Evolutionary conservation across 92 coral and sea anemone genomes (phyloP), one percentile per base, ranked within the genome.

Genomic region (Epizoanthus scotinus): DNA sequence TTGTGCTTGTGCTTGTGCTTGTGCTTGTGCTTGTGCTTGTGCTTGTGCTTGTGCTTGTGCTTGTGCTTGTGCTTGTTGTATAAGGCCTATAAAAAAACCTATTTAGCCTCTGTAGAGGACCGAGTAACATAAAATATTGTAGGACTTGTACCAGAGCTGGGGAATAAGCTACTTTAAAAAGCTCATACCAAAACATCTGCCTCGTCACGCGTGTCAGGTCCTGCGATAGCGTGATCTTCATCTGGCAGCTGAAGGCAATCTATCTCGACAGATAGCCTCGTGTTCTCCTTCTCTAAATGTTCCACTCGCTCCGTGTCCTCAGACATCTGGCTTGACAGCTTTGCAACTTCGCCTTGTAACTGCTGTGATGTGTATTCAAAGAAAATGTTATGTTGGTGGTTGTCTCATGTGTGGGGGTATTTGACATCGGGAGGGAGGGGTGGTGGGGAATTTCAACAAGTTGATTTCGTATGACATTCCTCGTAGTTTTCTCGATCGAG

Each of bases 221-320:
- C 79, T 28, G 12, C 25, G 42, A 0, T 29, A 52, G 47, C 10
- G 17, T 54, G 6, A 36, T 72, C 79, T 14, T 31, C 53, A n/a
- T 28, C 27, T 25, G 52, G 64, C 36, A 73, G 19, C 63, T 56
- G 79, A 36, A 55, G 65, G 18, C 79, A 55, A 29, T 73, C 54
- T 15, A 73, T 15, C 31, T 73, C 79, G 29, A 55, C 50, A 57
- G 52, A 55, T 3, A 73, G 29, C 49, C 79, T 42, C 14, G 79
- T 34, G 40, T 73, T 73, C 65, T 73, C 79, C 58, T 52, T 63
- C 52, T 73, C 79, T 13, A 73, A 64, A 50, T 56, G 61, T 3
- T 59, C 64, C 20, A 73, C 79, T 31, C 15, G 79, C 53, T 31
- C 58, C 65, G n/a, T 28, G 13, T 42, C 29, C 54, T 73, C 79